phyloP scores from a whole-genome alignment of 2,113 vertebrate species.

The Toxotes chatareus region DNA sequence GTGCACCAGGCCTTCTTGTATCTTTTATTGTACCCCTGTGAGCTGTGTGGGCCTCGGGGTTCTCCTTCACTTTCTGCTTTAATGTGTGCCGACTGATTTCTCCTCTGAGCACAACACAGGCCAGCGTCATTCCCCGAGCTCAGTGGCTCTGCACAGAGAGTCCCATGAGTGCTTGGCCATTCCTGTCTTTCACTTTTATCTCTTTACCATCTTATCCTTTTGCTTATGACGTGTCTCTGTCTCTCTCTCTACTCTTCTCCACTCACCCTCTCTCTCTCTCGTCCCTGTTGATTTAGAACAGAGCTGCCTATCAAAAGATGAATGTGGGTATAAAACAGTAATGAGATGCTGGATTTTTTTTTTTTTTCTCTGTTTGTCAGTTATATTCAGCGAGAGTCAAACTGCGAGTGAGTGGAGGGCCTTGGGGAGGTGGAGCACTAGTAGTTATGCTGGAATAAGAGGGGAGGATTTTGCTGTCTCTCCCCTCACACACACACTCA shows the following conservation, averaged over 20 bases:
- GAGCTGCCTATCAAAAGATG: constrained; percentile 36
- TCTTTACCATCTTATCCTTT: constrained; percentile 26
- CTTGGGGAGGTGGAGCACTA: constrained; percentile 34
- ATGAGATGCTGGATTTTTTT: constrained; percentile 15
- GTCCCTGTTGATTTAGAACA: constrained; percentile 19
- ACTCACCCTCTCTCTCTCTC: neutral
- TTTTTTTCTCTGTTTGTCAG: constrained; percentile 5
- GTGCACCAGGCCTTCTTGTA: constrained; percentile 1
- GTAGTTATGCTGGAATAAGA: constrained; percentile 13
- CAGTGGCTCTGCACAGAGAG: constrained; percentile 19
- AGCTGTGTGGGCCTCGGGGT: constrained; percentile 26
- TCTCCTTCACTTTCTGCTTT: constrained; percentile 37
- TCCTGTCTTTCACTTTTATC: constrained; percentile 20
- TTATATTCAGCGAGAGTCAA: constrained; percentile 30
- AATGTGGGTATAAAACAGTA: constrained; percentile 21
- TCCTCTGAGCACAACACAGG: constrained; percentile 27
- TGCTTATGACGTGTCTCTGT: constrained; percentile 17
- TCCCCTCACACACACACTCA: neutral
- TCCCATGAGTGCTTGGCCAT: constrained; percentile 24
- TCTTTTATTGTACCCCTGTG: constrained; percentile 38
- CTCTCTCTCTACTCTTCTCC: neutral
- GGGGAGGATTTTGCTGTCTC: constrained; percentile 13
- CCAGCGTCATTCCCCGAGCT: constrained; percentile 18
- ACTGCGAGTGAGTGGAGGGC: constrained; percentile 14
- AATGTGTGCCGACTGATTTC: constrained; percentile 30